Evolutionary conservation across 2,113 vertebrate genomes (phyloP).

Genomic region (Myotis brandtii): DNA sequence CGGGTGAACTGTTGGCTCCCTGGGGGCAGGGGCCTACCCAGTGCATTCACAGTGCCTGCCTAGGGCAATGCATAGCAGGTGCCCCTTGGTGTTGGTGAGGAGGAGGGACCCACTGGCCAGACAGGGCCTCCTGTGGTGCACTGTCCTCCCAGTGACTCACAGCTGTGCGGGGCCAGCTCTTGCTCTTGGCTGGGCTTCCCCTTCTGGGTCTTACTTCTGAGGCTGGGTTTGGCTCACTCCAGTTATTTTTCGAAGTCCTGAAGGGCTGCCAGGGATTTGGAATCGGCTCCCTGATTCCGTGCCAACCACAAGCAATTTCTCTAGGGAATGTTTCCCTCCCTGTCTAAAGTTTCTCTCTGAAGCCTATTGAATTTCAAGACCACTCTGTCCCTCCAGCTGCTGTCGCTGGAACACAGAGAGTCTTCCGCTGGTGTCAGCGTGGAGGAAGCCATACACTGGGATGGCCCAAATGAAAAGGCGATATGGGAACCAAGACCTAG

Average conservation of each 20-base stretch:
- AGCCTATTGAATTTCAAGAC: background rate
- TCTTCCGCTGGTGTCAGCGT: background rate
- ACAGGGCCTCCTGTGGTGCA: fast-evolving
- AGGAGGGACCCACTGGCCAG: background rate
- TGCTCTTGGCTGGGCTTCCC: background rate
- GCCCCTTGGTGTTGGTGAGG: background rate
- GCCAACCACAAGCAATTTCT: background rate
- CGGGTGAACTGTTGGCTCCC: background rate
- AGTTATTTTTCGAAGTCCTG: background rate
- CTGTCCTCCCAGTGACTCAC: fast-evolving
- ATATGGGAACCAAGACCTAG: background rate
- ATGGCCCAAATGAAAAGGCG: no score
- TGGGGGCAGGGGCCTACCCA: background rate
- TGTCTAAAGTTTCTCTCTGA: background rate
- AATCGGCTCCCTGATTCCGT: background rate
- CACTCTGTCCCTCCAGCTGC: background rate
- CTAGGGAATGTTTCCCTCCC: background rate
- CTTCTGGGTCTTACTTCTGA: background rate
- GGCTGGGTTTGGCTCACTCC: background rate
- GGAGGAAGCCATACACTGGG: background rate
- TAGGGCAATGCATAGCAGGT: fast-evolving
- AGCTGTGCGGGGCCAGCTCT: fast-evolving
- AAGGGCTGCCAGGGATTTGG: background rate
- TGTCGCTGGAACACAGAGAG: background rate
- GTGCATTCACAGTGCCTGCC: no score